Evolutionary conservation across 1,140 invertebrate species (phyloP), one percentile per base, ranked within the genome.

Genomic region (Microplitis demolitor): DNA sequence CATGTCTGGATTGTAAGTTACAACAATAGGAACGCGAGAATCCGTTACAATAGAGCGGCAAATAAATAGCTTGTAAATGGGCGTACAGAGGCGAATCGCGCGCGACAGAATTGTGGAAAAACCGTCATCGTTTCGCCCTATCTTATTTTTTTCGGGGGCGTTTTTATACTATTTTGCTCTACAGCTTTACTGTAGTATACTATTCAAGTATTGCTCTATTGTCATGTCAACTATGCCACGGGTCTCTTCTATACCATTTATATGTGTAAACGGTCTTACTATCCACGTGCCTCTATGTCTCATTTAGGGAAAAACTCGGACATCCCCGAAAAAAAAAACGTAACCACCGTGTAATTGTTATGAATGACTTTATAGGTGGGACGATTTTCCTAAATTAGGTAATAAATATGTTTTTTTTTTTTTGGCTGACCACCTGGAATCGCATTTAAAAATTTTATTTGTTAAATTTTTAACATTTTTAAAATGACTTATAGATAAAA

Each of bases 271-370:
- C 24, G 24, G 24, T 45, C 39, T 4, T 6, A 45, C 39, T 45
- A 35, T 61, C 60, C 60, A 61, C 60, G 60, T 61, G 60, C 16
- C 60, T 35, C 16, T 33, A 83, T 78, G 79, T 84, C 83, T 83
- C 81, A 83, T 79, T 84, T 83, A 79, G 71, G 73, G 73, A 77
- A 79, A 80, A 83, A 77, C 35, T 50, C 63, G 80, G 75, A 83
- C 82, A 81, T 79, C 81, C 73, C 72, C 72, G 71, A 37, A 45
- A 39, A 13, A 13, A 75, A 73, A 67, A 39, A 54, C 76, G 78
- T 64, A 72, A 71, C 77, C 76, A 79, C 77, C 78, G 78, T 73
- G 76, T 81, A 83, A 83, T 83, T 77, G 77, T n/a, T 73, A 78
- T 71, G 60, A 72, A 51, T 13, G n/a, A 39, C 63, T 24, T 56